These are phyloP conservation scores for Setipinna tenuifilis DNA, from an alignment of 2,797 vertebrate species.

Conservation along the genomic window DNA sequence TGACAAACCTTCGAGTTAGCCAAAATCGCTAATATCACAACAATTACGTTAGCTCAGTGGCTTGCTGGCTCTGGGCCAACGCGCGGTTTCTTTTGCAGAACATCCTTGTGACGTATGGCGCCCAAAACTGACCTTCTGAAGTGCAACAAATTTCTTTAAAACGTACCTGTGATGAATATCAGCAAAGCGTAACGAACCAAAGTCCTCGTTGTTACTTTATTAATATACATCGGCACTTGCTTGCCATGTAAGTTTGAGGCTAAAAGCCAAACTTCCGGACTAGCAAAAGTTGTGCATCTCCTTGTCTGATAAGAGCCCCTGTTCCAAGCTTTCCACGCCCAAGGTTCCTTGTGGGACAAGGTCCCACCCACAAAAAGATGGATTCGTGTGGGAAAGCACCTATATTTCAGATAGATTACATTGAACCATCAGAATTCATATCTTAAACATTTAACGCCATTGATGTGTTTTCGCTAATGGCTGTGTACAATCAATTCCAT, in stretches of 20 bases:
- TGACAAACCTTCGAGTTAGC: neutral
- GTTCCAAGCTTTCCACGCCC: neutral
- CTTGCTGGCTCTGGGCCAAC: neutral
- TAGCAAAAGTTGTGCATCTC: neutral
- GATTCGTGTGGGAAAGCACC: too few species aligned
- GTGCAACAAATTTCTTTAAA: neutral
- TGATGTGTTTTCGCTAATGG: too few species aligned
- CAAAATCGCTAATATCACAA: neutral
- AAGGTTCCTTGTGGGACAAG: slow-evolving; percentile 8
- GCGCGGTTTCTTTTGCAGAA: neutral
- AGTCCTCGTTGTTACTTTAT: neutral
- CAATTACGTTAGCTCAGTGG: neutral
- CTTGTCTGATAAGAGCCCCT: neutral
- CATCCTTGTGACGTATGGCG: neutral
- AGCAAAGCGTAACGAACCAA: neutral
- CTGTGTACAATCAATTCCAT: too few species aligned
- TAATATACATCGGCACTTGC: neutral
- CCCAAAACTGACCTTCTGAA: neutral
- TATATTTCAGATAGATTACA: too few species aligned
- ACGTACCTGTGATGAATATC: neutral
- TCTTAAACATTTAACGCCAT: too few species aligned
- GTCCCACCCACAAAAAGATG: neutral
- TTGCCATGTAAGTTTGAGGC: neutral
- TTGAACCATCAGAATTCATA: too few species aligned
- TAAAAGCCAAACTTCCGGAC: neutral